Conservation (phyloP, 2,113 vertebrate species). For the Psammodynastes pulverulentus region DNA sequence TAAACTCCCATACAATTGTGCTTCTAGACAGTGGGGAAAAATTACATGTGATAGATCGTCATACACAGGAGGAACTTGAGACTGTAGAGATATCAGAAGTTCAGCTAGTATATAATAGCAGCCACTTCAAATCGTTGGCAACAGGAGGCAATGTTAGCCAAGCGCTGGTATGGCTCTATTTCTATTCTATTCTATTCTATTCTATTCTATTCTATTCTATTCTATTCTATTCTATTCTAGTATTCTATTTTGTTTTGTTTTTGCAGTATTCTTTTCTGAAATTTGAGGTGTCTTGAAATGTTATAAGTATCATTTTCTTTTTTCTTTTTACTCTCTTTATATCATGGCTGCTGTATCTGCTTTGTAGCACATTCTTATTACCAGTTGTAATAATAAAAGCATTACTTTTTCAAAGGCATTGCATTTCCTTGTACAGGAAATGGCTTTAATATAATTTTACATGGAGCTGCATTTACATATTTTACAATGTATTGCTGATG, state of each 20-base stretch:
- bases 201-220: background rate
- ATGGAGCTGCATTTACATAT: background rate
- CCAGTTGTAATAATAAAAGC: background rate
- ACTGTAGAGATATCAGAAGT: conserved; percentile 89
- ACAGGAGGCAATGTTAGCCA: conserved; percentile 97
- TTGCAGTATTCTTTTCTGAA: background rate
- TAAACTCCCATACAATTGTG: conserved; percentile 88
- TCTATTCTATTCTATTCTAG: too few relatives aligned
- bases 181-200: background rate
- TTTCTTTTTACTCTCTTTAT: background rate
- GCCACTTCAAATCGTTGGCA: conserved; percentile 96
- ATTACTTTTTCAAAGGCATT: background rate
- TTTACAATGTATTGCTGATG: background rate
- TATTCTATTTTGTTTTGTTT: background rate
- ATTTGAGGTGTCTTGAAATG: background rate
- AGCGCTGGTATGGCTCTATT: conserved; percentile 78
- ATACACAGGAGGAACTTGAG: conserved; percentile 91
- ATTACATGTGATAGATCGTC: conserved; percentile 89
- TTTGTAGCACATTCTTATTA: background rate
- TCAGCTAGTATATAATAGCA: conserved; percentile 95
- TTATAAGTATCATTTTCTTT: background rate
- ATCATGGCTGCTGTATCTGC: background rate
- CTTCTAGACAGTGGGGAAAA: conserved; percentile 94
- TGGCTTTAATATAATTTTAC: background rate
- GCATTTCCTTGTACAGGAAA: background rate